These are phyloP conservation scores for Rhagonycha fulva DNA, from an alignment of 2,888 invertebrate species.

Conservation along the genomic window DNA sequence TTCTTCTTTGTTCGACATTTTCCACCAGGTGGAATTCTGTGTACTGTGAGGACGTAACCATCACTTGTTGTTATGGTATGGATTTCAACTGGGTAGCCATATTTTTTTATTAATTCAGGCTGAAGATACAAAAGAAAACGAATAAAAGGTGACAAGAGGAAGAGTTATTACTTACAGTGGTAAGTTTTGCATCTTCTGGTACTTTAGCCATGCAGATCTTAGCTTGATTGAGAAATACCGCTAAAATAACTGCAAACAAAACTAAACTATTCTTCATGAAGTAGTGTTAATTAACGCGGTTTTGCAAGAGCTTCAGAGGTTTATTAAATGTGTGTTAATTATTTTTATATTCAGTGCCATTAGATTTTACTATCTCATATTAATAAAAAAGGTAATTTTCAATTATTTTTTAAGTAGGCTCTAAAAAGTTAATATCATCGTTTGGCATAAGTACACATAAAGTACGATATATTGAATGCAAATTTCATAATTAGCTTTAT, in stretches of 20 bases:
- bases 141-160: too few relatives aligned
- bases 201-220: not conserved
- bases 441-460: too few relatives aligned
- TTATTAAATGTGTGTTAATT: not conserved
- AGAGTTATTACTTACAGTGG: not conserved
- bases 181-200: not conserved
- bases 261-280: not conserved
- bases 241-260: not conserved
- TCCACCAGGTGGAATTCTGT: slow-evolving; percentile 39
- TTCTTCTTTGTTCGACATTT: slow-evolving; percentile 53
- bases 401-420: too few relatives aligned
- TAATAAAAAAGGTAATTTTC: not conserved
- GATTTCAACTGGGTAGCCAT: slow-evolving; percentile 48
- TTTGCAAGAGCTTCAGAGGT: not conserved
- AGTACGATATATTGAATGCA: too few relatives aligned
- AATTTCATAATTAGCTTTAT: too few relatives aligned
- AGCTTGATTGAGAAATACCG: not conserved
- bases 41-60: slow-evolving; percentile 58
- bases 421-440: too few relatives aligned
- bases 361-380: not conserved
- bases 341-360: not conserved
- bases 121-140: slow-evolving; percentile 15
- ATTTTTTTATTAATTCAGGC: slow-evolving; percentile 45
- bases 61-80: slow-evolving; percentile 54
- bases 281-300: not conserved